Evolutionary conservation across 2,888 invertebrate genomes (phyloP).

Genomic region (Agonopterix arenella): DNA sequence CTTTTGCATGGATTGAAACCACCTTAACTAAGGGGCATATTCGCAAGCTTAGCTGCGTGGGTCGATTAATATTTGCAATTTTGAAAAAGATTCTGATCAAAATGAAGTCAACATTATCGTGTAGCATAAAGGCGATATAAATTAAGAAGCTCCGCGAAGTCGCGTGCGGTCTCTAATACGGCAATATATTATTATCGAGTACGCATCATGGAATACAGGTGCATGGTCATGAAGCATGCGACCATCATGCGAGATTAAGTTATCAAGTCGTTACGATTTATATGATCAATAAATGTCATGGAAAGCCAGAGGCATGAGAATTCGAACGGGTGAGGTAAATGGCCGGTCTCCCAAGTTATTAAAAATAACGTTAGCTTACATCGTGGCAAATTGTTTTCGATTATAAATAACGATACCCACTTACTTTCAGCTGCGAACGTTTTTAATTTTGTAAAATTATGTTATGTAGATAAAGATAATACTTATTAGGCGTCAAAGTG

Average conservation of each 20-base stretch:
- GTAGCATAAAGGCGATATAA: no score
- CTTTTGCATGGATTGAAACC: no score
- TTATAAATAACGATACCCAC: conserved; percentile 26
- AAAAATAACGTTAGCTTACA: conserved; percentile 33
- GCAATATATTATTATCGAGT: neutral
- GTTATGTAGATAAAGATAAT: neutral
- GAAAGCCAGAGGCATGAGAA: conserved; percentile 17
- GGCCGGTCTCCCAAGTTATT: conserved; percentile 31
- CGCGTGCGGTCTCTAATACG: conserved; percentile 2
- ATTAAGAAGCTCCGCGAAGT: neutral
- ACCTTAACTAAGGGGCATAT: no score
- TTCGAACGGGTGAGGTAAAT: conserved; percentile 25
- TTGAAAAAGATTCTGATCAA: no score
- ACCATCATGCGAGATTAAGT: conserved; percentile 46
- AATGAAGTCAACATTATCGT: no score
- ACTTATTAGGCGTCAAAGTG: neutral
- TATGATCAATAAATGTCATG: conserved; percentile 46
- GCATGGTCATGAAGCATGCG: conserved; percentile 7
- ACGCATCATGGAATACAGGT: neutral
- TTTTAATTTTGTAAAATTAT: neutral
- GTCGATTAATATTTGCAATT: no score
- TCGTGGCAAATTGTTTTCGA: conserved; percentile 27
- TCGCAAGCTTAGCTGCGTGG: no score
- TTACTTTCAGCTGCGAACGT: conserved; percentile 1
- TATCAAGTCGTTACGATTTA: conserved; percentile 46